Percentiles rank a stretch among this genome's conserved stretches.
These are phyloP conservation scores for Phylloscopus trochiloides DNA, from an alignment of 2,113 vertebrate genomes.

Conservation along the genomic window DNA sequence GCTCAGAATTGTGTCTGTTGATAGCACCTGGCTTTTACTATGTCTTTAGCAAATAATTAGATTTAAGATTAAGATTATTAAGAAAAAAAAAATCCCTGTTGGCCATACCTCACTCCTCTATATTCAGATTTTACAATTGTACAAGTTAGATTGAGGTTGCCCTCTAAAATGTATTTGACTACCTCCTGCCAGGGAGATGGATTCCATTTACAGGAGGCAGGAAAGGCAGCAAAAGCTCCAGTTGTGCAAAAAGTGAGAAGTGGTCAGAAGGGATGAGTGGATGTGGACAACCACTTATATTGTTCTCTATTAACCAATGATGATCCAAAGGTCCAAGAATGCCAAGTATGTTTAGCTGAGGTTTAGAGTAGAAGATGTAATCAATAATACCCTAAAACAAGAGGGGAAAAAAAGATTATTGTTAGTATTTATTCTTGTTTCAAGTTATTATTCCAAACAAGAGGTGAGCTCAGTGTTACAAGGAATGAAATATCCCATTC, in stretches of 20 bases:
- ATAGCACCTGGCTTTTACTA: constrained; percentile 85
- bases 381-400: constrained; percentile 92
- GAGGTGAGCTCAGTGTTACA: background rate
- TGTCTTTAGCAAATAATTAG: constrained; percentile 83
- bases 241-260: constrained; percentile 98
- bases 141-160: constrained; percentile 76
- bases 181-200: constrained; percentile 95
- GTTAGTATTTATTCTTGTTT: background rate
- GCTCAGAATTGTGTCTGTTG: constrained; percentile 85
- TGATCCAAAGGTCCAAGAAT: constrained; percentile 95
- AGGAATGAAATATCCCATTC: background rate
- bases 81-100: constrained; percentile 84
- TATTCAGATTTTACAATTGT: constrained; percentile 83
- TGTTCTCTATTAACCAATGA: constrained; percentile 96
- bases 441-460: background rate
- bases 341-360: constrained; percentile 94
- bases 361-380: constrained; percentile 99
- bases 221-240: constrained; percentile 96
- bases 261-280: constrained; percentile 98
- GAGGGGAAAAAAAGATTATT: background rate
- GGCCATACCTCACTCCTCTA: constrained; percentile 92
- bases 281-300: constrained; percentile 95
- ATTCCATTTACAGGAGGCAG: constrained; percentile 91
- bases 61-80: constrained; percentile 83
- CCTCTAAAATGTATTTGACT: constrained; percentile 85